A percentile compares a stretch with the other conserved stretches of the same genome.
Conservation (phyloP, 2,888 invertebrate genomes). For the Bellardia bayeri region DNA sequence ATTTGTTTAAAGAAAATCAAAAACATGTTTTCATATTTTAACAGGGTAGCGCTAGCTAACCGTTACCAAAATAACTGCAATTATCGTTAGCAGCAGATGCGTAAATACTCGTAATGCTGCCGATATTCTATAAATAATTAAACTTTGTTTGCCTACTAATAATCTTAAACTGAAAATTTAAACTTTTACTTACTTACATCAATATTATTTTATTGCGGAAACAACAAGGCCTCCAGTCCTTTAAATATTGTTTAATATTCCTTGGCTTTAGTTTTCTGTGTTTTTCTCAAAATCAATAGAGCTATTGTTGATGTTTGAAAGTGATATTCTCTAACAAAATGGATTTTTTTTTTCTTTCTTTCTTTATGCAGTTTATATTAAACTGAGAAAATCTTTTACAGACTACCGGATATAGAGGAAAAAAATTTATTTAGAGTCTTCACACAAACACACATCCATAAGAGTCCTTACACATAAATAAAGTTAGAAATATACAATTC, state of each 20-base stretch:
- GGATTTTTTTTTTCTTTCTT: neutral
- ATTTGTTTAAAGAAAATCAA: too few relatives aligned
- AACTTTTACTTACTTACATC: neutral
- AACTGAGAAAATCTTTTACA: constrained; percentile 19
- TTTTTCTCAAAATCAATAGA: constrained; percentile 26
- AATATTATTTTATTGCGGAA: neutral
- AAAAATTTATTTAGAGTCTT: neutral
- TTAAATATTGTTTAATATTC: neutral
- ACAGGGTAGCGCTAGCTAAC: too few relatives aligned
- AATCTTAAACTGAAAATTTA: too few relatives aligned
- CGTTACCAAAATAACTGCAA: too few relatives aligned
- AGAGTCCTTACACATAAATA: neutral
- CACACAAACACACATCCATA: constrained; percentile 12
- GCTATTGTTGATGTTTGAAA: constrained; percentile 27
- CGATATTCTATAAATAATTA: too few relatives aligned
- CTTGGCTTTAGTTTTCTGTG: neutral
- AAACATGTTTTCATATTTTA: too few relatives aligned
- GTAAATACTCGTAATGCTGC: too few relatives aligned
- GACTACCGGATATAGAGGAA: constrained; percentile 15
- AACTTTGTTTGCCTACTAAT: too few relatives aligned
- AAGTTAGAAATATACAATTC: constrained; percentile 39
- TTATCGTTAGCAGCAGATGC: too few relatives aligned
- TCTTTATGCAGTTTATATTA: constrained; percentile 4
- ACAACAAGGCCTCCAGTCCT: constrained; percentile 5
- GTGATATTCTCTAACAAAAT: constrained; percentile 6